Evolutionary conservation across 2,113 vertebrate species (phyloP).

Genomic region (Phrynocephalus versicolor): DNA sequence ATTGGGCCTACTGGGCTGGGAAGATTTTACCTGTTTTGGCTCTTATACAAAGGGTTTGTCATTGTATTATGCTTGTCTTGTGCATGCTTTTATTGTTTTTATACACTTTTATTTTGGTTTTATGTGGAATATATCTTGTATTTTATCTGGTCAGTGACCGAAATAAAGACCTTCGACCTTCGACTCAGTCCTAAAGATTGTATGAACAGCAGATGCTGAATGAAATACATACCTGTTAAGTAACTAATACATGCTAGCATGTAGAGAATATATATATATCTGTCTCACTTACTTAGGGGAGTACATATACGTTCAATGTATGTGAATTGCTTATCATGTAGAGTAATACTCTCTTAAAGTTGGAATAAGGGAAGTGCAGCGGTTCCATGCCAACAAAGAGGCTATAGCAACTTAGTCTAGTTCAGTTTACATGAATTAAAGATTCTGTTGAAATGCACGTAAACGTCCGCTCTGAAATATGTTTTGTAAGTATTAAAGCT

Average conservation of each 20-base stretch:
- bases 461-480: conserved; percentile 51
- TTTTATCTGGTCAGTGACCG: no score
- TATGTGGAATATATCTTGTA: no score
- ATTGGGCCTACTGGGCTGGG: no score
- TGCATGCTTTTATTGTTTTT: no score
- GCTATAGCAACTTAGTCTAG: conserved; percentile 47
- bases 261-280: background rate
- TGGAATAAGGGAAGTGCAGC: conserved; percentile 40
- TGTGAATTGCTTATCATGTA: conserved; percentile 15
- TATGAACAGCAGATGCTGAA: conserved; percentile 21
- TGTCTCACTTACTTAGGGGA: background rate
- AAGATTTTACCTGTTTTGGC: no score
- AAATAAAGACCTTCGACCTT: no score
- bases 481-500: conserved; percentile 43
- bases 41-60: no score
- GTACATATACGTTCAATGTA: background rate
- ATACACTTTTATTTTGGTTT: no score
- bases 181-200: conserved; percentile 8
- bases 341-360: conserved; percentile 43
- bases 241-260: background rate
- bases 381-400: conserved; percentile 42
- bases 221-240: conserved; percentile 31
- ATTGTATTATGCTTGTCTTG: no score
- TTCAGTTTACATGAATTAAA: conserved; percentile 59
- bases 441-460: conserved; percentile 45